Evolutionary conservation across 2,888 invertebrate species (phyloP).

Genomic region (Drosophila prolongata): DNA sequence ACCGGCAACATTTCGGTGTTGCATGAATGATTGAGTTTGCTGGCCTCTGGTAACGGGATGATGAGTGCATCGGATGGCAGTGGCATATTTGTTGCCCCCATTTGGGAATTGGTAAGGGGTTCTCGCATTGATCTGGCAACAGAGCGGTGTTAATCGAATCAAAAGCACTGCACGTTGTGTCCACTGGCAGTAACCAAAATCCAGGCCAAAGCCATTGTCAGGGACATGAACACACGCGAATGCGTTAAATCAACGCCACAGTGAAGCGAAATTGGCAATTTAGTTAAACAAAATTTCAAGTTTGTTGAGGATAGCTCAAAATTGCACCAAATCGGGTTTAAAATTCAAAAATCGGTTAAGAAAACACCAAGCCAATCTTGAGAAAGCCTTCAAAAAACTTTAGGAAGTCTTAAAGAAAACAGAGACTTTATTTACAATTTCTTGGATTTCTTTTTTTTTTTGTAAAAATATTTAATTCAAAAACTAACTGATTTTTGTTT

Average conservation of each 20-base stretch:
- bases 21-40: conserved; percentile 19
- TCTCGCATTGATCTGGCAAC: not conserved
- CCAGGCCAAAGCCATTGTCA: conserved; percentile 37
- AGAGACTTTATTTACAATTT: too few relatives aligned
- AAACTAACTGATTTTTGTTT: too few relatives aligned
- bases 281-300: too few relatives aligned
- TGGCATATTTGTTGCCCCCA: conserved; percentile 1
- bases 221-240: conserved; percentile 16
- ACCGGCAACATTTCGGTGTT: conserved; percentile 17
- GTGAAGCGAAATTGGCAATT: not conserved
- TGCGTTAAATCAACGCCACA: conserved; percentile 20
- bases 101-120: not conserved
- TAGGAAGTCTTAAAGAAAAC: too few relatives aligned
- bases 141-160: conserved; percentile 43
- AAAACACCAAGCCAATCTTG: too few relatives aligned
- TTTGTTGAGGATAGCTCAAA: too few relatives aligned
- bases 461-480: too few relatives aligned
- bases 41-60: conserved; percentile 5
- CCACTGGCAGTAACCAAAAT: conserved; percentile 20
- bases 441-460: too few relatives aligned
- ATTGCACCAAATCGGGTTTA: too few relatives aligned
- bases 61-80: conserved; percentile 22
- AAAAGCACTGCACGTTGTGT: conserved; percentile 48
- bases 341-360: too few relatives aligned
- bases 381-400: too few relatives aligned